These are phyloP conservation scores for Scomberomorus guttatus DNA, from an alignment of 2,797 vertebrate species.

Conservation along the genomic window DNA sequence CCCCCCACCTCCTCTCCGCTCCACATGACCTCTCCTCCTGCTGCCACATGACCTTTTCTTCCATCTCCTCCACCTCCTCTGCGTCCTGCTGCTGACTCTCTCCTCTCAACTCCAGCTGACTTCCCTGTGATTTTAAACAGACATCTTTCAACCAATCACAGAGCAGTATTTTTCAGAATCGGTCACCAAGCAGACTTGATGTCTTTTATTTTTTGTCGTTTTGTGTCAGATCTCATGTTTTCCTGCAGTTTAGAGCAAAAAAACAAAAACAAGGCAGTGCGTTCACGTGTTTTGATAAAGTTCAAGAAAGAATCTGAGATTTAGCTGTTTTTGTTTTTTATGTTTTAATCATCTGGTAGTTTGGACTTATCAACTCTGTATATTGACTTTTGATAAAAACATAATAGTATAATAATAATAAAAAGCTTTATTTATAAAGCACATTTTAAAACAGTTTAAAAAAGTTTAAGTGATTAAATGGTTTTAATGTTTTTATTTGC, in stretches of 20 bases:
- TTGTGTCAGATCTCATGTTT: no score
- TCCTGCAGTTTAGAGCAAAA: no score
- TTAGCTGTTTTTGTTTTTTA: neutral
- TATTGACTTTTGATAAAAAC: no score
- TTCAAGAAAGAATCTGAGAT: neutral
- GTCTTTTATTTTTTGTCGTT: no score
- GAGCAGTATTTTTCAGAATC: neutral
- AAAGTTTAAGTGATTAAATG: neutral
- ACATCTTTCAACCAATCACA: slow-evolving; percentile 12
- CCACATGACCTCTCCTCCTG: slow-evolving; percentile 8
- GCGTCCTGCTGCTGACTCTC: slow-evolving; percentile 2
- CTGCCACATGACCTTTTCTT: slow-evolving; percentile 35
- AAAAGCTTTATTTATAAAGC: no score
- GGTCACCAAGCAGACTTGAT: no score
- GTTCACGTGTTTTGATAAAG: neutral
- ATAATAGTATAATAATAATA: no score
- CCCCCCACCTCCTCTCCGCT: slow-evolving; percentile 10
- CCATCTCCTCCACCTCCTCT: slow-evolving; percentile 8
- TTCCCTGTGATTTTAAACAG: neutral
- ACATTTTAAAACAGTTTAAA: no score
- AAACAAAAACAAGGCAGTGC: no score
- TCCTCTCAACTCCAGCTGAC: neutral
- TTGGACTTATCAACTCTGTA: no score
- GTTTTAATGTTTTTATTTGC: neutral
- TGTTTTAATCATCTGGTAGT: neutral